Base-by-base conservation (phyloP, 2,888 invertebrate genomes). In the Dione juno region DNA sequence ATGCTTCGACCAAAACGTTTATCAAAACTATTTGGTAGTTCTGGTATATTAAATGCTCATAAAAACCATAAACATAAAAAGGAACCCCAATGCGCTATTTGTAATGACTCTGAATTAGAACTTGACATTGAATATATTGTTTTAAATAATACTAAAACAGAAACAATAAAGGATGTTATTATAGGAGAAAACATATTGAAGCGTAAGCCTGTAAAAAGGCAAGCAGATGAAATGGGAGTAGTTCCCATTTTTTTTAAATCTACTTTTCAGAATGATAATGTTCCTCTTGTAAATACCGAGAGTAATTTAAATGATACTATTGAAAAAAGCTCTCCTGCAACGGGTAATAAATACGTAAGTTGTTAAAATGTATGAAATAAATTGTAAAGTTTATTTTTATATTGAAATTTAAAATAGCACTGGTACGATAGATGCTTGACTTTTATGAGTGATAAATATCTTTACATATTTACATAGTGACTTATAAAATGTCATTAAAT, bases 121-220 rank as follows among this genome's bases (percentile, higher is more conserved):
- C 77, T 84, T 21, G 81, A 81, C 14, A 43, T 79, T 53, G 82
- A 82, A 59, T 78, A 79, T 58, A 63, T 77, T 59, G 45, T 77
- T 72, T 48, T 67, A n/a, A 72, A 71, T 67, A 77, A 76, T 71
- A 64, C 37, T 53, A 69, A 71, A 70, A 21, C 50, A 6, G 67
- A 75, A 13, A 71, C 77, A 70, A 54, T 71, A 13, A 67, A 58
- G 59, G 82, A 87, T 48, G 81, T 88, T 52, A 84, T 89, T 67
- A 80, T 85, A 58, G 88, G 89, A 1, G 74, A 82, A 70, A 83
- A 84, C 72, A 81, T 89, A 66, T 78, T 76, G 10, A 85, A 83
- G 75, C 76, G 77, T 66, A 86, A 80, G 76, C 71, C 73, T 19
- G 66, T 67, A 10, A 21, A 45, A 41, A 73, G 79, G 45, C 78